Conservation (phyloP, 2,888 invertebrate genomes). For the Drosophila siamana region DNA sequence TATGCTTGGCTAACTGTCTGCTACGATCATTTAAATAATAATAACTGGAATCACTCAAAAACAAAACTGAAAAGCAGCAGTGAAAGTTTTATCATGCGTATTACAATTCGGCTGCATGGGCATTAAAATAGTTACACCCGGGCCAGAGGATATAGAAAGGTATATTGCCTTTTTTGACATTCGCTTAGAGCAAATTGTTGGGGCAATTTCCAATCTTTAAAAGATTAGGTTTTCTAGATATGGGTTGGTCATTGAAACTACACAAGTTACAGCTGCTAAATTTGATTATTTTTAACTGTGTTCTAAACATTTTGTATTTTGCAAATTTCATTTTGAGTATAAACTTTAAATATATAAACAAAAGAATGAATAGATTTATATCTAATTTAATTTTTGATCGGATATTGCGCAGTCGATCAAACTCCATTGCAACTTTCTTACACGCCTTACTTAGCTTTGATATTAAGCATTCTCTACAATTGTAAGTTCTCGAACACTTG, state of each 20-base stretch:
- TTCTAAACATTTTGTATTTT: neutral
- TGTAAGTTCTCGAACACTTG: neutral
- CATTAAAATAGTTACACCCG: slow-evolving; percentile 47
- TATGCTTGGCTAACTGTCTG: slow-evolving; percentile 56
- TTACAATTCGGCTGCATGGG: slow-evolving; percentile 52
- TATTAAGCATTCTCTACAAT: neutral
- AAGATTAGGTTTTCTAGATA: too few relatives aligned
- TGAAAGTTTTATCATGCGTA: slow-evolving; percentile 66
- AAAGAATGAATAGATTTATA: neutral
- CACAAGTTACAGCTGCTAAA: too few relatives aligned
- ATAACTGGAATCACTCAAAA: slow-evolving; percentile 53
- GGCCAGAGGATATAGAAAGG: neutral
- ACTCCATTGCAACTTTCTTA: slow-evolving; percentile 30
- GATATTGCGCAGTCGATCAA: neutral
- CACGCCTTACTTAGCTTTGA: slow-evolving; percentile 1
- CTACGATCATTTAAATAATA: slow-evolving; percentile 60
- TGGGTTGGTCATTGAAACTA: too few relatives aligned
- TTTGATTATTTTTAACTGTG: too few relatives aligned
- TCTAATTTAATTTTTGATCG: neutral
- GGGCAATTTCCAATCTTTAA: too few relatives aligned
- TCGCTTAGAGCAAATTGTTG: neutral
- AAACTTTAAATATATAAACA: neutral
- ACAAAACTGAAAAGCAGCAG: slow-evolving; percentile 54
- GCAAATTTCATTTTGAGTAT: too few relatives aligned
- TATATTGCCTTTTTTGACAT: neutral